These are phyloP conservation scores for Brachycybe producta DNA, from an alignment of 2,888 invertebrate genomes.

Conservation along the genomic window DNA sequence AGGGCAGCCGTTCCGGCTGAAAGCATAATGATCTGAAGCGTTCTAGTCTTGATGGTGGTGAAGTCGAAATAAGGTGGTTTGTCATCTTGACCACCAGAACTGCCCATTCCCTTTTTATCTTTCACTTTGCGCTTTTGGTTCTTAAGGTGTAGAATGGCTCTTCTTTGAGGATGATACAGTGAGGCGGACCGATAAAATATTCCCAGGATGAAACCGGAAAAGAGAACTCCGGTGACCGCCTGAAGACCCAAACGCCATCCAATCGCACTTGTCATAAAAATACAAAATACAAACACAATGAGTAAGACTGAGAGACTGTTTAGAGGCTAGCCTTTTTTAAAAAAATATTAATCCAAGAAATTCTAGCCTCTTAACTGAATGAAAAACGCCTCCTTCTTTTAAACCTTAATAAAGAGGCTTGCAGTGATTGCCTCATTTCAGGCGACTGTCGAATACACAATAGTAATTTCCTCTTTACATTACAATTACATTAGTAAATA, in stretches of 20 bases:
- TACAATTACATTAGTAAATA: too few relatives aligned
- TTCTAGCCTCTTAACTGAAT: background rate
- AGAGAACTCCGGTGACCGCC: slow-evolving; percentile 69
- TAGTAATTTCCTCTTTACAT: too few relatives aligned
- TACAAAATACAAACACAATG: slow-evolving; percentile 2
- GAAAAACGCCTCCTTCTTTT: background rate
- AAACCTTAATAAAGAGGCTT: too few relatives aligned
- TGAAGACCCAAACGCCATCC: slow-evolving; percentile 73
- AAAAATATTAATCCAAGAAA: background rate
- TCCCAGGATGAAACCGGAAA: slow-evolving; percentile 68
- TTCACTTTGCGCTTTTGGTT: slow-evolving; percentile 51
- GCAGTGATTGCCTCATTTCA: too few relatives aligned
- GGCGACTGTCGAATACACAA: too few relatives aligned
- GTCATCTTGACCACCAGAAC: slow-evolving; percentile 45
- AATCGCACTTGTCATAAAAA: slow-evolving; percentile 44
- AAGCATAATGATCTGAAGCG: slow-evolving; percentile 64
- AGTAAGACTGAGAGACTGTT: background rate
- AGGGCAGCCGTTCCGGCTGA: slow-evolving; percentile 67
- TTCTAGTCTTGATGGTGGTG: slow-evolving; percentile 68
- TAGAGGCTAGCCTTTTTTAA: background rate
- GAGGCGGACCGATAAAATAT: slow-evolving; percentile 79
- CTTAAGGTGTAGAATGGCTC: slow-evolving; percentile 76
- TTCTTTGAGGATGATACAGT: slow-evolving; percentile 70
- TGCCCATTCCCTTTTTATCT: slow-evolving; percentile 54
- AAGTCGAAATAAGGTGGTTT: slow-evolving; percentile 76